Percentiles rank a stretch among this genome's conserved stretches.
Conservation (phyloP, 2,113 vertebrate genomes). For the Crocuta crocuta region DNA sequence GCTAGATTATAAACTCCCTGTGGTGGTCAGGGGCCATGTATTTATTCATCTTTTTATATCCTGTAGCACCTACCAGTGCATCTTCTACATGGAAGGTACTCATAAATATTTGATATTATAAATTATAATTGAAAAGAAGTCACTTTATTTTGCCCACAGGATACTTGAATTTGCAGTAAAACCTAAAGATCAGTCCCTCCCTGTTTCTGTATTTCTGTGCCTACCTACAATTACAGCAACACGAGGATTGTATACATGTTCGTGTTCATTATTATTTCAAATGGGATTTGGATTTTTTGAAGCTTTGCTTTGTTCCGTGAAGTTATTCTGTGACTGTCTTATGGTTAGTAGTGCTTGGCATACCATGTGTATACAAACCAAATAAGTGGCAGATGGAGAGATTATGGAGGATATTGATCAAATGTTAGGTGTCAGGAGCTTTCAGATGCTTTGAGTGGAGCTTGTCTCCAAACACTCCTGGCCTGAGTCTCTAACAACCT, state of each 20-base stretch:
- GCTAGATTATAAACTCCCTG: neutral
- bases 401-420: neutral
- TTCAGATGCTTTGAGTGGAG: neutral
- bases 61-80: neutral
- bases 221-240: neutral
- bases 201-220: neutral
- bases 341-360: neutral
- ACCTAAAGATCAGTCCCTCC: neutral
- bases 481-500: neutral
- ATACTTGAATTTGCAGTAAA: neutral
- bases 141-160: neutral
- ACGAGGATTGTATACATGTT: neutral
- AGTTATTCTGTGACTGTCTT: neutral
- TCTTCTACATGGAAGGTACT: neutral
- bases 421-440: neutral
- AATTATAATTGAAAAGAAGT: neutral
- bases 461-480: neutral
- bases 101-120: slow-evolving; percentile 3
- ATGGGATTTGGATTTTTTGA: neutral
- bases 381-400: neutral
- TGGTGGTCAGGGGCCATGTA: neutral
- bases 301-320: neutral
- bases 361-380: neutral
- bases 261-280: neutral
- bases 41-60: slow-evolving; percentile 34